Conservation (phyloP, 1,140 invertebrate species). For the Bombus fervidus region DNA sequence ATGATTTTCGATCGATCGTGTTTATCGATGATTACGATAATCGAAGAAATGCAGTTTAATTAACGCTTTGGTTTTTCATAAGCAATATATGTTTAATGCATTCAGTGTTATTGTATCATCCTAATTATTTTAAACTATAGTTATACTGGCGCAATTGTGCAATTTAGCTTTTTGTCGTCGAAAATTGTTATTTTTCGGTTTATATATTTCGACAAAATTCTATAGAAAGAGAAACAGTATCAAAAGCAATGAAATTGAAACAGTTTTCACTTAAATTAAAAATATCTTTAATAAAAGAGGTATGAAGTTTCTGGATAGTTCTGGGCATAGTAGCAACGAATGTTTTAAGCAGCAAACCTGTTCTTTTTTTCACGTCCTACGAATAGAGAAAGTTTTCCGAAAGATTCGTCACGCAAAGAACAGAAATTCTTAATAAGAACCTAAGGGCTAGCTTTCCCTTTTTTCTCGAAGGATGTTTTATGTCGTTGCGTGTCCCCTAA, state of each 20-base stretch:
- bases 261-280: rapidly evolving
- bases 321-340: not conserved
- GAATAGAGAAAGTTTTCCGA: slow-evolving; percentile 1
- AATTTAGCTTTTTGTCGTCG: rapidly evolving
- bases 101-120: rapidly evolving
- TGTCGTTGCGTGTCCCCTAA: not conserved
- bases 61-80: not conserved
- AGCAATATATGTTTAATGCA: not conserved
- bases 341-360: not conserved
- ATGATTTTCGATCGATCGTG: not conserved
- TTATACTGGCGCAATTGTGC: too few relatives aligned
- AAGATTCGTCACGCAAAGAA: slow-evolving; percentile 13
- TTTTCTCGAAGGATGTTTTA: slow-evolving; percentile 24
- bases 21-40: not conserved
- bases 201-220: too few relatives aligned
- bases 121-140: not conserved
- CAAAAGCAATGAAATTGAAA: too few relatives aligned
- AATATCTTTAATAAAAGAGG: rapidly evolving
- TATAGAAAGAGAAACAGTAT: too few relatives aligned
- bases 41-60: not conserved
- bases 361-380: not conserved
- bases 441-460: slow-evolving; percentile 35
- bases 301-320: too few relatives aligned
- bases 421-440: not conserved
- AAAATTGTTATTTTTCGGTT: too few relatives aligned